Conservation (phyloP, 92 coral and sea anemone genomes). For the Desmophyllum pertusum region DNA sequence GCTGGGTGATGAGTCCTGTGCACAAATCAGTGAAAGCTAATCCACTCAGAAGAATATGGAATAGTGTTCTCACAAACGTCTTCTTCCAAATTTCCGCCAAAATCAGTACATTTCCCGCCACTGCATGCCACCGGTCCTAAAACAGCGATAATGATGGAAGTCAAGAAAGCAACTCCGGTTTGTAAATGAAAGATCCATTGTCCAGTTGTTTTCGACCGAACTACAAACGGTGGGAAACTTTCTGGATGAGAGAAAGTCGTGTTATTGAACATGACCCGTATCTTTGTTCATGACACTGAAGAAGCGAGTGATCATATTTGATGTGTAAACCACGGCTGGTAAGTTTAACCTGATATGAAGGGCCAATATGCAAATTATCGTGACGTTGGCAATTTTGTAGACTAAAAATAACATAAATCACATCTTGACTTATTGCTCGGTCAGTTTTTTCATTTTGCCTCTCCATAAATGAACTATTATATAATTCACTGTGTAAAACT, state of each 20-base stretch:
- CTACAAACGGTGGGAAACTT: background rate
- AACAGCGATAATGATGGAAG: background rate
- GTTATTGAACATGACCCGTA: background rate
- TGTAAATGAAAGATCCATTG: background rate
- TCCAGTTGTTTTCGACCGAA: too few relatives aligned
- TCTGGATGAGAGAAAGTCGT: background rate
- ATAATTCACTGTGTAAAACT: too few relatives aligned
- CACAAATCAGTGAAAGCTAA: conserved; percentile 16
- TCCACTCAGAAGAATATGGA: conserved; percentile 8
- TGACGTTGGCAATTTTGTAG: too few relatives aligned
- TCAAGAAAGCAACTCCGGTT: background rate
- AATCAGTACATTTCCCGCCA: conserved; percentile 15
- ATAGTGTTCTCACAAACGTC: background rate
- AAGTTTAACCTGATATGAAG: background rate
- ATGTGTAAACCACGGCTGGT: background rate
- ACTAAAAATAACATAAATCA: too few relatives aligned
- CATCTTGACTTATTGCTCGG: too few relatives aligned
- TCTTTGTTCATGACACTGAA: too few relatives aligned
- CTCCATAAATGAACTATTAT: too few relatives aligned
- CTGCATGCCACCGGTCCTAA: conserved; percentile 6
- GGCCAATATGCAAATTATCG: too few relatives aligned
- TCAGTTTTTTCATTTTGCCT: too few relatives aligned
- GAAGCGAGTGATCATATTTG: background rate
- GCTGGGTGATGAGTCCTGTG: conserved; percentile 21
- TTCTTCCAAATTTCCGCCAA: conserved; percentile 23